These are phyloP conservation scores for Gymnothorax javanicus DNA, from an alignment of 2,797 vertebrate genomes.

Conservation along the genomic window DNA sequence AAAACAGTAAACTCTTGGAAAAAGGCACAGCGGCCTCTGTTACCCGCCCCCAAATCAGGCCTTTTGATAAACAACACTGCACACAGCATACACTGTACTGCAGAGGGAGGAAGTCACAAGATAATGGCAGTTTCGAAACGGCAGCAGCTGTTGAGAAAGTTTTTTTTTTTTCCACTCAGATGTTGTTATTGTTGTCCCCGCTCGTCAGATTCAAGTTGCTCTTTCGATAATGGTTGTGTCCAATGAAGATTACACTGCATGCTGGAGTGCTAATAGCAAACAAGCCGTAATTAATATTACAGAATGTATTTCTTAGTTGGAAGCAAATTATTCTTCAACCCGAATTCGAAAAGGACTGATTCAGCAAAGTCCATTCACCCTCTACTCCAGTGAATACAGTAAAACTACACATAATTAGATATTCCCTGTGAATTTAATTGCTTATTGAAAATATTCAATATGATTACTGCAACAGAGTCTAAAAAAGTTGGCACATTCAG, in stretches of 20 bases:
- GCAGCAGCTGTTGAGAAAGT: slow-evolving; percentile 77
- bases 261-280: not conserved
- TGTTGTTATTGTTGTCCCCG: slow-evolving; percentile 26
- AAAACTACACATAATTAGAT: too few relatives aligned
- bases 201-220: not conserved
- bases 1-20: slow-evolving; percentile 10
- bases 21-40: not conserved
- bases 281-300: not conserved
- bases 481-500: too few relatives aligned
- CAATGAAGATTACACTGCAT: not conserved
- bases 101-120: slow-evolving; percentile 78
- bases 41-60: slow-evolving; percentile 16
- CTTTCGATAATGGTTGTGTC: not conserved
- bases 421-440: too few relatives aligned
- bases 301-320: not conserved
- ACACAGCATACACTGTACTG: slow-evolving; percentile 51
- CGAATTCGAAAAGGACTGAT: too few relatives aligned
- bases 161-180: slow-evolving; percentile 53
- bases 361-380: not conserved
- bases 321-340: not conserved
- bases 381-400: too few relatives aligned
- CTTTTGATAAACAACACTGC: slow-evolving; percentile 22
- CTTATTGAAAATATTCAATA: too few relatives aligned
- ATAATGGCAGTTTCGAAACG: slow-evolving; percentile 74
- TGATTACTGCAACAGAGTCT: too few relatives aligned